Evolutionary conservation across 2,797 vertebrate species (phyloP).

Genomic region (Sternarchorhynchus goeldii): DNA sequence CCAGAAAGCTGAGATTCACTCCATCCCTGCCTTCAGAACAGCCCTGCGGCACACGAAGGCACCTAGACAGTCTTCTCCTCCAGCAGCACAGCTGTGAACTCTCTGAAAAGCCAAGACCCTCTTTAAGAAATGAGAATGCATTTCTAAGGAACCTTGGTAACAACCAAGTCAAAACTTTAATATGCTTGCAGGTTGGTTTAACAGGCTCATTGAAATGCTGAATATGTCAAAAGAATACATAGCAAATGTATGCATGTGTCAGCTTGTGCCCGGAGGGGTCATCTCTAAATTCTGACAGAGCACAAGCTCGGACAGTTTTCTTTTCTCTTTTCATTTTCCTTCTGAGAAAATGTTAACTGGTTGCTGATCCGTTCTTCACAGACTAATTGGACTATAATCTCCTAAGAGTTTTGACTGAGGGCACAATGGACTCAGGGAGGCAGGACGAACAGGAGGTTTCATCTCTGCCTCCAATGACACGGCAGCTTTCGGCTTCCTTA

Average conservation of each 20-base stretch:
- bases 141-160: no score
- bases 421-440: constrained; percentile 13
- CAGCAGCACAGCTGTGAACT: constrained; percentile 9
- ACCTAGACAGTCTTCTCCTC: constrained; percentile 15
- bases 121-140: constrained; percentile 11
- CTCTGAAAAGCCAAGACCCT: neutral
- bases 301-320: no score
- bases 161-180: no score
- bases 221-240: no score
- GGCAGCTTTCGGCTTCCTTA: neutral
- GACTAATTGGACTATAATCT: constrained; percentile 23
- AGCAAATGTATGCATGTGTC: no score
- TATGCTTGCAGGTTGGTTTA: no score
- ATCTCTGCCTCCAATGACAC: neutral
- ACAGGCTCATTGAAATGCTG: no score
- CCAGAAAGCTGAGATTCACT: constrained; percentile 42
- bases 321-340: neutral
- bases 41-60: constrained; percentile 38
- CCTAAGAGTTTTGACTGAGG: constrained; percentile 20
- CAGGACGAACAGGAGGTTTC: constrained; percentile 6
- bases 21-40: constrained; percentile 33
- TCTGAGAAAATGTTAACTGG: constrained; percentile 18
- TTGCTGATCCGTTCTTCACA: neutral
- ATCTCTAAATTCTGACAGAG: no score
- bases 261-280: no score